Percentiles rank a stretch among this genome's conserved stretches.
Conservation (phyloP, 1,140 invertebrate species). For the Camponotus vicinus region DNA sequence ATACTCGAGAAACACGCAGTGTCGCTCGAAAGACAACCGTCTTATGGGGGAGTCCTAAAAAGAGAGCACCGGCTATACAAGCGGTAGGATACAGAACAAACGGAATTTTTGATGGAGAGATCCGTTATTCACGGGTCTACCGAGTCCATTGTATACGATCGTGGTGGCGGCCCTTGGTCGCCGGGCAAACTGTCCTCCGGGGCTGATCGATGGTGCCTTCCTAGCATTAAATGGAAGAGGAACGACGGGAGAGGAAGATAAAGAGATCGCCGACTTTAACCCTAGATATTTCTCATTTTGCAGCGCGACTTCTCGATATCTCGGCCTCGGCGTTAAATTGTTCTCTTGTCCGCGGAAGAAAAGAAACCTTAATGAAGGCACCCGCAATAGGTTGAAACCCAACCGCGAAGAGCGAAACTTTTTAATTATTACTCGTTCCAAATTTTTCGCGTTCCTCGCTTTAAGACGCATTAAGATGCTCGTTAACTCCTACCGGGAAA, state of each 20-base stretch:
- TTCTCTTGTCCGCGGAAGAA: not conserved
- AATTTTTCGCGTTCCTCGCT: not conserved
- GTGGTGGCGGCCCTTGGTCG: constrained; percentile 57
- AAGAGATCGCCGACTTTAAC: constrained; percentile 10
- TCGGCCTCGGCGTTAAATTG: not conserved
- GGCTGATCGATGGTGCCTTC: constrained; percentile 71
- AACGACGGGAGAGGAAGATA: constrained; percentile 13
- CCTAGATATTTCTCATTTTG: constrained; percentile 5
- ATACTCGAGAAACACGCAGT: constrained; percentile 11
- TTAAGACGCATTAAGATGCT: constrained; percentile 5
- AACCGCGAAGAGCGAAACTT: not conserved
- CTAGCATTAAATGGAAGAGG: constrained; percentile 34
- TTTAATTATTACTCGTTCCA: constrained; percentile 26
- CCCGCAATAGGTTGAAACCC: not conserved
- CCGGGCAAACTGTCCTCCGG: constrained; percentile 67
- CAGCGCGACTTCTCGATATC: constrained; percentile 8
- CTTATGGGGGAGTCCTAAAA: constrained; percentile 20
- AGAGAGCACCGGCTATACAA: constrained; percentile 46
- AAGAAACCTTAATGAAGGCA: not conserved
- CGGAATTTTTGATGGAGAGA: constrained; percentile 82
- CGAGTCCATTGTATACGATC: constrained; percentile 78
- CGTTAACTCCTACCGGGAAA: not conserved
- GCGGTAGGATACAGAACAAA: constrained; percentile 74
- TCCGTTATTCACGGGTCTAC: constrained; percentile 79
- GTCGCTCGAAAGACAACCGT: not conserved